Percentiles rank a stretch among this genome's conserved stretches.
Conservation (phyloP, 2,113 vertebrate species). For the Podarcis raffonei region DNA sequence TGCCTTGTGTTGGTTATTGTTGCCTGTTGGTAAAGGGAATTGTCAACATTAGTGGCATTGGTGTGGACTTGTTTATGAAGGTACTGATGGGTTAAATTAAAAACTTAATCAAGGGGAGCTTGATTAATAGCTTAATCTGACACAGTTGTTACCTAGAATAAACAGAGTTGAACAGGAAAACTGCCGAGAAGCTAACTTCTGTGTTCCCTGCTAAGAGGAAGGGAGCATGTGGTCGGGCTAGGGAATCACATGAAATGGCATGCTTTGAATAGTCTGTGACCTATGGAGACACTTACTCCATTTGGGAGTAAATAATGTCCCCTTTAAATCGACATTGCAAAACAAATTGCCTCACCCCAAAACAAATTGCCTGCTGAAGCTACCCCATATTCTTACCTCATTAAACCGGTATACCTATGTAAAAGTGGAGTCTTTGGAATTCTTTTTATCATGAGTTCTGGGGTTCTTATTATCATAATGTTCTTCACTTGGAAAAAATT, state of each 20-base stretch:
- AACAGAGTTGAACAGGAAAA: not conserved
- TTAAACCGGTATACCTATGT: not conserved
- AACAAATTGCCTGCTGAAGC: not conserved
- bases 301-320: not conserved
- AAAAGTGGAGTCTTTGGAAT: not conserved
- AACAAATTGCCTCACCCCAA: not conserved
- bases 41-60: not conserved
- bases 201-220: not conserved
- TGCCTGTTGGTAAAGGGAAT: not conserved
- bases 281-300: not conserved
- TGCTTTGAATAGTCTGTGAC: not conserved
- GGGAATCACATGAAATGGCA: too few species aligned
- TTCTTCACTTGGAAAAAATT: not conserved
- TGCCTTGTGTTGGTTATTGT: not conserved
- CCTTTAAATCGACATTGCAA: not conserved
- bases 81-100: not conserved
- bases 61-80: too few species aligned
- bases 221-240: too few species aligned
- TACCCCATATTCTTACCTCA: fast-evolving
- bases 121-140: not conserved
- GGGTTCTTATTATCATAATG: too few species aligned
- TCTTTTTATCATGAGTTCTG: too few species aligned
- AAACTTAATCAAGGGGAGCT: not conserved
- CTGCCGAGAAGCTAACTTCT: not conserved
- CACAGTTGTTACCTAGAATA: not conserved